A percentile compares a stretch with the other conserved stretches of the same genome.
phyloP scores from a whole-genome alignment of 2,797 vertebrate genomes.

The Cynopterus sphinx region DNA sequence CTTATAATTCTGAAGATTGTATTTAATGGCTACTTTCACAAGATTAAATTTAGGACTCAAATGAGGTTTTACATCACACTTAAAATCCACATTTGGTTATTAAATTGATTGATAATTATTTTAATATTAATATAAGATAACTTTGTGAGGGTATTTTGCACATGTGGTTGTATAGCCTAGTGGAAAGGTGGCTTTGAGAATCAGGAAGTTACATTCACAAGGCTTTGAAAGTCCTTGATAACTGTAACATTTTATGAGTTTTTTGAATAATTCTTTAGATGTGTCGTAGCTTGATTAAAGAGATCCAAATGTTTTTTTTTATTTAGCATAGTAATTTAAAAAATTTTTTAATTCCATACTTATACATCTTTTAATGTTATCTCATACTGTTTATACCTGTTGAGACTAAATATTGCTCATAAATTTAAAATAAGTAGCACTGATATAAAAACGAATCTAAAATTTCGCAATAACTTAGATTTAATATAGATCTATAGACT shows the following conservation, averaged over 20 bases:
- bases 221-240: background rate
- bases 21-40: background rate
- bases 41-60: background rate
- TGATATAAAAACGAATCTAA: background rate
- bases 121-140: background rate
- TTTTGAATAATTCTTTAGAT: background rate
- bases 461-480: background rate
- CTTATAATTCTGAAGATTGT: background rate
- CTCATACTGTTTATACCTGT: background rate
- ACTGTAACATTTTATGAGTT: background rate
- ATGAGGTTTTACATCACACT: background rate
- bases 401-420: background rate
- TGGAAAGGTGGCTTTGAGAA: background rate
- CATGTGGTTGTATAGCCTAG: background rate
- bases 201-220: background rate
- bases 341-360: background rate
- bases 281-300: background rate
- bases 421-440: background rate
- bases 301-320: background rate
- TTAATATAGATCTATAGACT: background rate
- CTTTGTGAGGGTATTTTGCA: background rate
- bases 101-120: background rate
- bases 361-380: background rate
- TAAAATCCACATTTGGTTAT: background rate
- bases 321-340: background rate